Conservation (phyloP, 2,888 invertebrate species). For the Machimus rusticus region DNA sequence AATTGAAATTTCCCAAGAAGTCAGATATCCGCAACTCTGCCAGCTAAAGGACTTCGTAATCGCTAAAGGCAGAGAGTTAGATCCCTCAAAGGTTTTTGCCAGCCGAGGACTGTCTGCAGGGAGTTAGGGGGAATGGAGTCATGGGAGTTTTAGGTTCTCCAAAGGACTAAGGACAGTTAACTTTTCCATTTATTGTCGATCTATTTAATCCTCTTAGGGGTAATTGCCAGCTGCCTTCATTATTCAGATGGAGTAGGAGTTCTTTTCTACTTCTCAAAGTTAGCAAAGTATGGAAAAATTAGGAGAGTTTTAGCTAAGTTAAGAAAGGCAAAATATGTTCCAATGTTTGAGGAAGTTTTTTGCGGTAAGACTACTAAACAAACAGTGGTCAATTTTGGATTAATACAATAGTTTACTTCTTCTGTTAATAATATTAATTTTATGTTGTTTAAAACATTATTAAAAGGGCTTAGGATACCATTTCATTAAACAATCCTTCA, state of each 20-base stretch:
- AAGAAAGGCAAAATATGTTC: no score
- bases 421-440: no score
- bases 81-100: background rate
- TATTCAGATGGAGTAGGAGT: background rate
- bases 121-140: background rate
- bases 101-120: background rate
- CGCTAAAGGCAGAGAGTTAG: background rate
- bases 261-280: background rate
- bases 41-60: background rate
- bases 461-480: no score
- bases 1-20: background rate
- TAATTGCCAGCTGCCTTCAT: background rate
- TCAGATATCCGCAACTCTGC: background rate
- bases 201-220: background rate
- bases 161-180: background rate
- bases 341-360: no score
- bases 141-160: background rate
- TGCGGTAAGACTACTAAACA: no score
- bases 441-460: no score
- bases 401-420: no score
- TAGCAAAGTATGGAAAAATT: background rate
- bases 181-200: background rate
- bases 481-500: no score
- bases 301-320: no score
- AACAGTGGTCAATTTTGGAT: no score